These are phyloP conservation scores for Parasteatoda tepidariorum DNA, from an alignment of 1,140 invertebrate species.

Conservation along the genomic window DNA sequence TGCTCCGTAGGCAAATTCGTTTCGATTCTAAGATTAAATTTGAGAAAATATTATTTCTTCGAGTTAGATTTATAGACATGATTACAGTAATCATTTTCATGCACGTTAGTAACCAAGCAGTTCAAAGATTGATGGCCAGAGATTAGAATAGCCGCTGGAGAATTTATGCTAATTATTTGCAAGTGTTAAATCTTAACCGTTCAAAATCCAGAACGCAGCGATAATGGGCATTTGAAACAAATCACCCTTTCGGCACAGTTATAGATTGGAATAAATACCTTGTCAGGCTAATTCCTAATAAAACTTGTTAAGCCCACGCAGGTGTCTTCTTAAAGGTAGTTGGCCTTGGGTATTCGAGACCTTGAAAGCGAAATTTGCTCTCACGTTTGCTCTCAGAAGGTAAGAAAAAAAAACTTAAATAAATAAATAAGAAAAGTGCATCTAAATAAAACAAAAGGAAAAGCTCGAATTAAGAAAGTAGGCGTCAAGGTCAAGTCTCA, in stretches of 20 bases:
- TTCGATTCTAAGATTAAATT: too few relatives aligned
- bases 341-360: not conserved
- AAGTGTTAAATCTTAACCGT: too few relatives aligned
- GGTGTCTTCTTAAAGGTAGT: not conserved
- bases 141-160: too few relatives aligned
- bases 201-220: too few relatives aligned
- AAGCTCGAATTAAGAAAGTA: not conserved
- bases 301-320: conserved; percentile 19
- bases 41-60: too few relatives aligned
- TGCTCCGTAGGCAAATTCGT: too few relatives aligned
- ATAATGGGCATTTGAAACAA: not conserved
- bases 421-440: too few relatives aligned
- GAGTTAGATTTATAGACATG: too few relatives aligned
- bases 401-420: conserved; percentile 6
- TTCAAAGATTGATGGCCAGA: too few relatives aligned
- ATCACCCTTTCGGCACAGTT: not conserved
- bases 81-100: too few relatives aligned
- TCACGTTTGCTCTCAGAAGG: too few relatives aligned
- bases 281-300: conserved; percentile 1
- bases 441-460: conserved; percentile 8
- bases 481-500: conserved; percentile 5
- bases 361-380: conserved; percentile 16
- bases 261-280: conserved; percentile 13
- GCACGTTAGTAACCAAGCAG: too few relatives aligned
- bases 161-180: not conserved